Conservation (phyloP, 2,797 vertebrate genomes). For the Brotula barbata region DNA sequence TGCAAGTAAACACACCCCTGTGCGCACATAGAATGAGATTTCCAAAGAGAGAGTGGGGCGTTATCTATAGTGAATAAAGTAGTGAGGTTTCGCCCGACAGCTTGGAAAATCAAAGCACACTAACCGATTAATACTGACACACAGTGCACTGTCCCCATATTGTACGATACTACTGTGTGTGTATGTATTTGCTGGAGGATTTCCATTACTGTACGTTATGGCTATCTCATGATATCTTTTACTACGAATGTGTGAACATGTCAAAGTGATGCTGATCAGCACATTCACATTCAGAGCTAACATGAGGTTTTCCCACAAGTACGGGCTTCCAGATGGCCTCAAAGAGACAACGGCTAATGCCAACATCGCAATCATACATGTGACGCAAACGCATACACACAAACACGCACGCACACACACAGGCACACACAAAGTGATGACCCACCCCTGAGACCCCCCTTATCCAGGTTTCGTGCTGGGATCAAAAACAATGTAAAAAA, state of each 20-base stretch:
- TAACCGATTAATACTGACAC: constrained; percentile 91
- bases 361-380: constrained; percentile 45
- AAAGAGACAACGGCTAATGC: constrained; percentile 61
- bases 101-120: constrained; percentile 90
- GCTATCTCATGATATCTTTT: constrained; percentile 17
- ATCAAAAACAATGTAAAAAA: constrained; percentile 60
- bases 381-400: constrained; percentile 9
- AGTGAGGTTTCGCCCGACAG: constrained; percentile 91
- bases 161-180: constrained; percentile 80
- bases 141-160: constrained; percentile 89
- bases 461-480: constrained; percentile 51
- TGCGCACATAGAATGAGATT: constrained; percentile 21
- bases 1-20: neutral
- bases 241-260: constrained; percentile 53
- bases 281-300: constrained; percentile 32
- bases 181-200: constrained; percentile 4
- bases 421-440: constrained; percentile 39
- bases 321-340: constrained; percentile 73
- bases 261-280: constrained; percentile 17
- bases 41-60: constrained; percentile 79
- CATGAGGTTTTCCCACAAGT: constrained; percentile 57
- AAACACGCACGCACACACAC: constrained; percentile 15
- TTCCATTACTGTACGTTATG: neutral
- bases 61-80: no score
- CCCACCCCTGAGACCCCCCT: constrained; percentile 53